Base-by-base conservation (phyloP, 2,113 vertebrate genomes). In the Mesembrinibis cayennensis region DNA sequence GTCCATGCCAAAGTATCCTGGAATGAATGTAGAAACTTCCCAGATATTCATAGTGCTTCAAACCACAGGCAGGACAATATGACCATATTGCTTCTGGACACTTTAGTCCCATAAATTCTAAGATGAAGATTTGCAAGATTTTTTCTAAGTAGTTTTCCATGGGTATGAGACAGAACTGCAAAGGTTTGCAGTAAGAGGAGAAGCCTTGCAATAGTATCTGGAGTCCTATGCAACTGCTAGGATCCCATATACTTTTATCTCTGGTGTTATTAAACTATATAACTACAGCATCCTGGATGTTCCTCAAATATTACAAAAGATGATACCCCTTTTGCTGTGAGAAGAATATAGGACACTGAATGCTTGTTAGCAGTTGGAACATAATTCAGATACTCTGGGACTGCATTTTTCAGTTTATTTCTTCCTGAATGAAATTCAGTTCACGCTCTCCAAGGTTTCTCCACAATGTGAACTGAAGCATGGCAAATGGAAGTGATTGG, bases 131-230 rank as follows among this genome's bases (percentile, higher is more conserved):
- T 58, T 81, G 32, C 11, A 58, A 58, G 7, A 6, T 10, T 61
- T 14, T 55, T 74, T 55, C 49, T 0, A 0, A 52, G 27, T 23
- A 50, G 7, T n/a, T n/a, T n/a, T n/a, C n/a, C n/a, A 23, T 5
- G 25, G 8, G 2, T 42, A 34, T 70, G 8, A 65, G 26, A 72
- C 18, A 66, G n/a, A 85, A 40, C 19, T n/a, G 17, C 30, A 29
- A 65, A 89, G 8, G 5, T 62, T 44, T 80, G 22, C 34, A 52
- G 16, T n/a, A 47, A 40, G 20, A 91, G 7, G 2, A 62, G 42
- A 58, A 52, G 8, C 19, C 34, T 86, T 74, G 25, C 21, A 56
- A 32, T 11, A 47, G 22, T 66, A 27, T 52, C 36, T 44, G 3
- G 34, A 79, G 50, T 47, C 20, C 7, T 74, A 30, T 89, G 52